phyloP scores from a whole-genome alignment of 2,113 vertebrate genomes.

The Todiramphus chloris region DNA sequence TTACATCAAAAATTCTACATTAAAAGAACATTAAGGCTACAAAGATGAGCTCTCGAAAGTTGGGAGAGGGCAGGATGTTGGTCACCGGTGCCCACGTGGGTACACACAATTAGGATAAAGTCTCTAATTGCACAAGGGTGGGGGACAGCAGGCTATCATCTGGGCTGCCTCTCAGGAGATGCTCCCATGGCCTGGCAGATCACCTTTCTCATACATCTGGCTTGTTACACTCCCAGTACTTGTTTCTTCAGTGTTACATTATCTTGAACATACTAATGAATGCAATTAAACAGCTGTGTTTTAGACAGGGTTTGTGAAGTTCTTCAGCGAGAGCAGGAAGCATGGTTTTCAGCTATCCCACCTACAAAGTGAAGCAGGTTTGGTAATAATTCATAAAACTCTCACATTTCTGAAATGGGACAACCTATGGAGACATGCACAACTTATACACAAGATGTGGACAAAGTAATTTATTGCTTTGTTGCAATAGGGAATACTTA shows the following conservation, averaged over 20 bases:
- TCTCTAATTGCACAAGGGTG: neutral
- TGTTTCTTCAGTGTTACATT: neutral
- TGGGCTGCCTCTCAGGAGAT: neutral
- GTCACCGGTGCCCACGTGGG: neutral
- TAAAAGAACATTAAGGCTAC: constrained; percentile 25
- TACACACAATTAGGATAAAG: neutral
- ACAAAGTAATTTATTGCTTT: neutral
- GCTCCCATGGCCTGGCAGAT: neutral
- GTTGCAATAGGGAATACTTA: neutral
- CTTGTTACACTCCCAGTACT: neutral
- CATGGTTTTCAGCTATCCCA: fast-evolving
- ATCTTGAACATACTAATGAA: neutral
- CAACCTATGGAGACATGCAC: neutral
- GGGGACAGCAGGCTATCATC: neutral
- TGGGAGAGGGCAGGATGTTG: constrained; percentile 12
- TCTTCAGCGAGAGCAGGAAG: neutral
- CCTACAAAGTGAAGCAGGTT: neutral
- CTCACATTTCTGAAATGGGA: neutral
- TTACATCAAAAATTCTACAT: constrained; percentile 23
- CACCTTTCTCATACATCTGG: constrained; percentile 1
- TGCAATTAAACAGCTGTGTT: neutral
- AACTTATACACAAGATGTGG: neutral
- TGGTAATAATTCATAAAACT: neutral
- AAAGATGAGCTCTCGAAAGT: neutral
- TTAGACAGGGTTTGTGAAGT: neutral